Percentiles rank a stretch among this genome's conserved stretches.
Evolutionary conservation across 2,888 invertebrate genomes (phyloP).

Genomic region (Deroplatys truncata): DNA sequence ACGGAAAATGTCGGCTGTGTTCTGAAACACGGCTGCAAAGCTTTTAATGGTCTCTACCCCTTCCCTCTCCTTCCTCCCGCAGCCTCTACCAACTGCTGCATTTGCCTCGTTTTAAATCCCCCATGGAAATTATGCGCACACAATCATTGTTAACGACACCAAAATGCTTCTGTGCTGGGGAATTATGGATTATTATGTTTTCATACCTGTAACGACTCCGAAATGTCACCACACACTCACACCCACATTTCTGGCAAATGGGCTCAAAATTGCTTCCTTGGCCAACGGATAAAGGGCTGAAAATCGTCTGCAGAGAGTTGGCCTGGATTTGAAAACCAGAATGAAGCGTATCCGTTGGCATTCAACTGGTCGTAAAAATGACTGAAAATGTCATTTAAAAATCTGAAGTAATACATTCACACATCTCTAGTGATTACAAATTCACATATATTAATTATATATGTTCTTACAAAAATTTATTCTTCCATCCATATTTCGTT

Average conservation of each 20-base stretch:
- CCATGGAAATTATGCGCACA: neutral
- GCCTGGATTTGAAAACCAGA: neutral
- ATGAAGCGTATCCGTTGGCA: neutral
- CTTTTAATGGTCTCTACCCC: neutral
- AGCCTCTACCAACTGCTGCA: neutral
- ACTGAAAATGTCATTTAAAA: no score
- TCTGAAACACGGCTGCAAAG: neutral
- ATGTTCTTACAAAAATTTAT: no score
- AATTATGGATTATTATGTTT: constrained; percentile 8
- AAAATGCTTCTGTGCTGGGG: neutral
- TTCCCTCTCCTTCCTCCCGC: neutral
- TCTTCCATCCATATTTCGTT: no score
- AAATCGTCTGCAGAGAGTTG: neutral
- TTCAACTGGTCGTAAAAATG: neutral
- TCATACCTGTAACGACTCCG: neutral
- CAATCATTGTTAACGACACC: constrained; percentile 10
- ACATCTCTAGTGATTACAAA: no score
- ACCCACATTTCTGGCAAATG: neutral
- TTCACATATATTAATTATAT: no score
- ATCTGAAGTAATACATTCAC: no score
- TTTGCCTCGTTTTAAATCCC: neutral
- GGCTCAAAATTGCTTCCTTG: neutral
- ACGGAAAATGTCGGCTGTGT: neutral
- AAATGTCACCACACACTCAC: neutral
- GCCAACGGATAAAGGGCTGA: neutral